Percentiles rank a stretch among this genome's conserved stretches.
phyloP scores from a whole-genome alignment of 2,113 vertebrate genomes.

The Gambusia holbrooki region DNA sequence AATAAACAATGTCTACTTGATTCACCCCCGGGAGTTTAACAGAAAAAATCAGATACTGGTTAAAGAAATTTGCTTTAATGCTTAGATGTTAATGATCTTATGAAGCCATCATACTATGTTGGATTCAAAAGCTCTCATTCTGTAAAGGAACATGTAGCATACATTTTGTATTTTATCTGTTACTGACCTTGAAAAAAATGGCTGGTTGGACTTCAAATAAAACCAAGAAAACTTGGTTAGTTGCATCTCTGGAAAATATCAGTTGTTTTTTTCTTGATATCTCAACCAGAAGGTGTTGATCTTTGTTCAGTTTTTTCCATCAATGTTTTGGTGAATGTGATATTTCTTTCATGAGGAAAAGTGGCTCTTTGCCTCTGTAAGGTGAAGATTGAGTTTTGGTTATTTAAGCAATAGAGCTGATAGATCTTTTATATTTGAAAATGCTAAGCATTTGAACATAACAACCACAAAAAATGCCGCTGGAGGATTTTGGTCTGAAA shows the following conservation, averaged over 20 bases:
- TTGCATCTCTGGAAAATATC: background rate
- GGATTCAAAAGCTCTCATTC: background rate
- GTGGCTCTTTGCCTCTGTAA: too few species aligned
- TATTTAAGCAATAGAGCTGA: too few species aligned
- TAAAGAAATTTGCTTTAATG: background rate
- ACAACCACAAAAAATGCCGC: background rate
- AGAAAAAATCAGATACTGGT: background rate
- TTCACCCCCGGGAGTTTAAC: background rate
- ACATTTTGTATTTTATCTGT: background rate
- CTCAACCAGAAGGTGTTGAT: too few species aligned
- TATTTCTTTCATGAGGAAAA: too few species aligned
- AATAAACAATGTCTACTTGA: background rate
- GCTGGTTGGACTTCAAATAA: background rate
- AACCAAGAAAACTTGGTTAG: background rate
- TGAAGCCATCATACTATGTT: background rate
- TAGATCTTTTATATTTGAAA: background rate
- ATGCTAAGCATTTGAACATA: background rate
- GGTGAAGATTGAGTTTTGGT: too few species aligned
- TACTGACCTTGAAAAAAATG: background rate
- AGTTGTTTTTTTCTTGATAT: too few species aligned
- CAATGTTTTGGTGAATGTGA: too few species aligned
- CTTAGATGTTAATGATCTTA: background rate
- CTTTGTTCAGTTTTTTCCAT: too few species aligned
- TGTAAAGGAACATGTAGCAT: background rate
- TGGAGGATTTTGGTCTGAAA: background rate